Percentiles rank a stretch among this genome's conserved stretches.
These are phyloP conservation scores for Montipora capitata DNA, from an alignment of 92 coral and sea anemone genomes.

Conservation along the genomic window DNA sequence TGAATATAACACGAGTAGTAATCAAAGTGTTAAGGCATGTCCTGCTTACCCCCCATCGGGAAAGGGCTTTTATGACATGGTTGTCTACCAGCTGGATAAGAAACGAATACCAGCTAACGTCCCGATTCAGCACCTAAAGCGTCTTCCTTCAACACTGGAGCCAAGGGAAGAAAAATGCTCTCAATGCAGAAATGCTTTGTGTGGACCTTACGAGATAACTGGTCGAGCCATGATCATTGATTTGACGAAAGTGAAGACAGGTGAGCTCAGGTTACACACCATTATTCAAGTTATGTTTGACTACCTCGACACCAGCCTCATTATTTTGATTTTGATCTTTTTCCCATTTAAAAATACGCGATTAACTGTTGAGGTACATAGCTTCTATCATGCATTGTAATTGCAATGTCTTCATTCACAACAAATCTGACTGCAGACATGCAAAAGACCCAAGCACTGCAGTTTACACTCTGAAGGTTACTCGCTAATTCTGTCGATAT, in stretches of 20 bases:
- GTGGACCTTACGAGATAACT: slow-evolving; percentile 21
- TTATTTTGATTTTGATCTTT: no score
- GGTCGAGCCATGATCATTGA: slow-evolving; percentile 32
- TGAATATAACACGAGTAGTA: background rate
- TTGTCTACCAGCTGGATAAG: background rate
- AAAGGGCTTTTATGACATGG: slow-evolving; percentile 8
- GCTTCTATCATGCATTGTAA: no score
- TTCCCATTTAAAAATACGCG: no score
- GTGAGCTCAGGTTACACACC: background rate
- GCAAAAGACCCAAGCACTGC: no score
- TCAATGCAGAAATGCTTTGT: slow-evolving; percentile 9
- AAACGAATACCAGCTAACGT: slow-evolving; percentile 32
- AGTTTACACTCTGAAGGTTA: no score
- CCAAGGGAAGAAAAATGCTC: slow-evolving; percentile 39
- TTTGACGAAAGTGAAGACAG: slow-evolving; percentile 21
- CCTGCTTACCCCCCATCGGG: slow-evolving; percentile 34
- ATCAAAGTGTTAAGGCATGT: background rate
- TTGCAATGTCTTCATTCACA: no score
- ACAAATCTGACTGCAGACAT: no score
- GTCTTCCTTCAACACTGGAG: slow-evolving; percentile 9
- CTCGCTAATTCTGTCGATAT: no score
- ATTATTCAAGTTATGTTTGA: no score
- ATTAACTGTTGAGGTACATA: no score
- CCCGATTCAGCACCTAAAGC: background rate
- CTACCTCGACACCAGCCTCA: no score